Percentiles rank a stretch among this genome's conserved stretches.
Conservation (phyloP, 2,888 invertebrate species). For the Brachyptera putata region DNA sequence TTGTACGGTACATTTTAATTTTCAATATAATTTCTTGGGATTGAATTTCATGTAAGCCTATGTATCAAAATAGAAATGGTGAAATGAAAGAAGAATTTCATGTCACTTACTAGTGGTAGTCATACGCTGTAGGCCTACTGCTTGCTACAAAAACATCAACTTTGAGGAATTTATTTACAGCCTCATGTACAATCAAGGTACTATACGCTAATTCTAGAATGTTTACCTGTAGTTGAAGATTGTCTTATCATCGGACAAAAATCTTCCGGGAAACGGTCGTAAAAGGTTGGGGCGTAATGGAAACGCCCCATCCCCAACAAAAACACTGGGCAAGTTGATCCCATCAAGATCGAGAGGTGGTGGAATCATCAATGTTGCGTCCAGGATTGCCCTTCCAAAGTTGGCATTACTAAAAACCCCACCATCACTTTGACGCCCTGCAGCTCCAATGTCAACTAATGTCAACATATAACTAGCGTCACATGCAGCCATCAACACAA, state of each 20-base stretch:
- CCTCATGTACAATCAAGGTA: no score
- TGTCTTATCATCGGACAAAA: background rate
- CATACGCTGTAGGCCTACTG: no score
- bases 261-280: conserved; percentile 15
- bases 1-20: no score
- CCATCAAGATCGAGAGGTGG: background rate
- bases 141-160: no score
- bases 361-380: background rate
- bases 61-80: no score
- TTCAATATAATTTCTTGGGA: no score
- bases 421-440: conserved; percentile 5
- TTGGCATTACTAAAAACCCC: conserved; percentile 3
- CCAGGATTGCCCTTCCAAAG: background rate
- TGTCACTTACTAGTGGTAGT: no score
- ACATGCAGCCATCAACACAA: conserved; percentile 16
- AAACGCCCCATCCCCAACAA: conserved; percentile 27
- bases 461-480: conserved; percentile 15
- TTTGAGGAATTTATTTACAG: no score
- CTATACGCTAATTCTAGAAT: no score
- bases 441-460: conserved; percentile 12
- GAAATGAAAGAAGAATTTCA: no score
- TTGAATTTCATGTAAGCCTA: no score
- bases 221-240: conserved; percentile 23
- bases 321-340: background rate
- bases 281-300: conserved; percentile 19